Evolutionary conservation across 2,797 vertebrate genomes (phyloP).

Genomic region (Paguma larvata): DNA sequence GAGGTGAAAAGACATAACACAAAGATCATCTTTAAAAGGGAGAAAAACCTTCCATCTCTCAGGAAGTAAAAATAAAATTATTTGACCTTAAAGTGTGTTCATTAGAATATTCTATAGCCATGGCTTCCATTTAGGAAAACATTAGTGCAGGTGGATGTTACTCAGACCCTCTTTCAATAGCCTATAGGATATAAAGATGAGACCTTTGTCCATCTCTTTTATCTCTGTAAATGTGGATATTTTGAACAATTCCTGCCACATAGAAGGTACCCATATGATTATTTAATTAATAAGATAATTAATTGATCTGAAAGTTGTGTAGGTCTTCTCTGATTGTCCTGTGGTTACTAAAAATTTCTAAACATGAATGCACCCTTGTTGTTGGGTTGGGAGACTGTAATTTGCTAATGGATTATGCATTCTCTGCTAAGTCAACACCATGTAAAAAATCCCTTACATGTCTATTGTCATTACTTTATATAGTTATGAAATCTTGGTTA

Average conservation of each 20-base stretch:
- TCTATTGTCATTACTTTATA: background rate
- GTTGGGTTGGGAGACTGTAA: background rate
- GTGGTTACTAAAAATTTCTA: background rate
- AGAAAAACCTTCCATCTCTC: background rate
- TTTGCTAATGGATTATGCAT: background rate
- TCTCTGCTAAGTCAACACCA: background rate
- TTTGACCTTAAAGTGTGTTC: background rate
- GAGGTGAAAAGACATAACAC: background rate
- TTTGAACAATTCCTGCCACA: background rate
- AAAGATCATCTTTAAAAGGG: constrained; percentile 1
- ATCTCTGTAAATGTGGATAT: background rate
- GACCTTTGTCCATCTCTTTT: background rate
- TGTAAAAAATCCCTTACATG: background rate
- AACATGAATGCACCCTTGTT: background rate
- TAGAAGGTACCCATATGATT: background rate
- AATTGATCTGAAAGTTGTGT: background rate
- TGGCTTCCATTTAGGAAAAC: background rate
- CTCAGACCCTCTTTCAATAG: background rate
- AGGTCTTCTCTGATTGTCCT: background rate
- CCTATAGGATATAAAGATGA: background rate
- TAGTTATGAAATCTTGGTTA: background rate
- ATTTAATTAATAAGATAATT: constrained; percentile 6
- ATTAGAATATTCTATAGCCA: background rate
- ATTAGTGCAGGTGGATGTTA: background rate
- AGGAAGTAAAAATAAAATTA: background rate